These are phyloP conservation scores for Sternarchorhynchus goeldii DNA, from an alignment of 2,797 vertebrate genomes.

Conservation along the genomic window DNA sequence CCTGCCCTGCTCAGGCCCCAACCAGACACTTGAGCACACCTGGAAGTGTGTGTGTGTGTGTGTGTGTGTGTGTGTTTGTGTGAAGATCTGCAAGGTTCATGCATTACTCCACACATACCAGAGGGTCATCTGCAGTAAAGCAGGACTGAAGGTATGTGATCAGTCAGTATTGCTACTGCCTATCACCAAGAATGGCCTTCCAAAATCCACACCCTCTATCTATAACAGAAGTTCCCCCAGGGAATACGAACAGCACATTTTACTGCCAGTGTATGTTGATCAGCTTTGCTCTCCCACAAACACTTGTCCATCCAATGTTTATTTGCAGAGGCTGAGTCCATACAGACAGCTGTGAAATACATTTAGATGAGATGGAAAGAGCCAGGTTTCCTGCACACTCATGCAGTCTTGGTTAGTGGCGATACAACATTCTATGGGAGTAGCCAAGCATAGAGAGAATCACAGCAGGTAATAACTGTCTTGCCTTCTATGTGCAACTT, in stretches of 20 bases:
- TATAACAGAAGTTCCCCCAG: conserved; percentile 22
- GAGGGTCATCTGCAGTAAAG: conserved; percentile 37
- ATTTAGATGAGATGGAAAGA: conserved; percentile 8
- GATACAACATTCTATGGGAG: conserved; percentile 22
- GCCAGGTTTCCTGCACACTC: neutral
- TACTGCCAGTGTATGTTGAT: conserved; percentile 42
- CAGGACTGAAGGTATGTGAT: conserved; percentile 42
- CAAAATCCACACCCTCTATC: conserved; percentile 40
- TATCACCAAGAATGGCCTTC: conserved; percentile 40
- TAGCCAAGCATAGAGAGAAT: conserved; percentile 13
- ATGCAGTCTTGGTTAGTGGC: neutral
- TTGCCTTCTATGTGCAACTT: neutral
- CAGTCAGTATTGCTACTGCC: conserved; percentile 38
- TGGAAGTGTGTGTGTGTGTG: conserved; percentile 21
- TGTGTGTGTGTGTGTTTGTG: neutral
- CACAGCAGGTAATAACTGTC: neutral
- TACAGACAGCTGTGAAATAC: neutral
- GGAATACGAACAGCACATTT: conserved; percentile 42
- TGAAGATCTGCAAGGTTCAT: conserved; percentile 33
- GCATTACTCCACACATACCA: conserved; percentile 42
- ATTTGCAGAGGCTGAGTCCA: neutral
- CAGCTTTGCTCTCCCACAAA: conserved; percentile 27
- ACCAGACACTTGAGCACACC: conserved; percentile 1
- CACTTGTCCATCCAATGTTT: conserved; percentile 32
- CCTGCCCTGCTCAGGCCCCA: conserved; percentile 22